Conservation (phyloP, 2,888 invertebrate species). For the Physocephala rufipes region DNA sequence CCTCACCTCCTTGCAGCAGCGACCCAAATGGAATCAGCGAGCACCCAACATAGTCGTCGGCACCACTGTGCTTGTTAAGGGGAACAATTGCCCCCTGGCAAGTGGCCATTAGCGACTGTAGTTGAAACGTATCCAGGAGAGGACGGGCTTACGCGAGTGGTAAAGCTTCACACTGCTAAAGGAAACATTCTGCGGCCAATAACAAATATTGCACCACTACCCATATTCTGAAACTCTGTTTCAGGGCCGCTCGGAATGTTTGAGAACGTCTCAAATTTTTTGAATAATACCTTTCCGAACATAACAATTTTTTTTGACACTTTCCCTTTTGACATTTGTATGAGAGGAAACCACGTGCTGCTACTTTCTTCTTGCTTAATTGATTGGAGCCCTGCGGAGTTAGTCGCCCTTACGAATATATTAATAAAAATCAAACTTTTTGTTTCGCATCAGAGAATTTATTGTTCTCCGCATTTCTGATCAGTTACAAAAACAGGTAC, state of each 20-base stretch:
- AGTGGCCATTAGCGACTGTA: slow-evolving; percentile 48
- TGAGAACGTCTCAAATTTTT: background rate
- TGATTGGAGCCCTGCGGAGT: no score
- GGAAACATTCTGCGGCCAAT: background rate
- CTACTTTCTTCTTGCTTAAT: no score
- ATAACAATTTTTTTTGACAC: background rate
- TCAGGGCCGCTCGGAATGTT: background rate
- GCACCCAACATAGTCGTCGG: background rate
- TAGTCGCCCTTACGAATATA: no score
- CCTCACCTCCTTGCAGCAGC: slow-evolving; percentile 18
- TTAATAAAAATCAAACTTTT: no score
- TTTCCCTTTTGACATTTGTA: background rate
- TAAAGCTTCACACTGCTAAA: background rate
- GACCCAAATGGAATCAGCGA: slow-evolving; percentile 10
- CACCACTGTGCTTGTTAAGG: background rate
- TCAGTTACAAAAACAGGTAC: no score
- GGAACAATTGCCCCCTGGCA: background rate
- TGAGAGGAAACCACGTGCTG: no score
- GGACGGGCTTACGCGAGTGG: slow-evolving; percentile 34
- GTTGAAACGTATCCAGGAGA: slow-evolving; percentile 60
- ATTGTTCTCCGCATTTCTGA: no score
- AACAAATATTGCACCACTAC: background rate
- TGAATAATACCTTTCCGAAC: background rate
- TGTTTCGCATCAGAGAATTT: no score
- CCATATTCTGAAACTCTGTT: background rate